Evolutionary conservation across 2,797 vertebrate genomes (phyloP).

Genomic region (Silurus aristotelis): DNA sequence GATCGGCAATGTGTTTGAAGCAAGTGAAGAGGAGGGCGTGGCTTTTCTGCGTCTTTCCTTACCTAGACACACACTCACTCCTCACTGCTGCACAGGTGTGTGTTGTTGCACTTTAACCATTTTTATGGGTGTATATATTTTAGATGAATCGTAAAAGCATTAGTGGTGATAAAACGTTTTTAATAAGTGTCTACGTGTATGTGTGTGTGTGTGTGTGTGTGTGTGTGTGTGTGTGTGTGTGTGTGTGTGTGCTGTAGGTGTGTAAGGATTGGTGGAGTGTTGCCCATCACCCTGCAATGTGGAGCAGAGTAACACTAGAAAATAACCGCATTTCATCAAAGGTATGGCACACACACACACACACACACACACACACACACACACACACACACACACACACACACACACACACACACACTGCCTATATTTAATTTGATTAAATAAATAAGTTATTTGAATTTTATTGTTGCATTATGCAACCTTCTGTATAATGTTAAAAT

Average conservation of each 20-base stretch:
- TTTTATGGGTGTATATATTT: background rate
- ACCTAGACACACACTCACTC: slow-evolving; percentile 82
- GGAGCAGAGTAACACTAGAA: slow-evolving; percentile 86
- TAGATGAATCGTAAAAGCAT: background rate
- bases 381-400: slow-evolving; percentile 1
- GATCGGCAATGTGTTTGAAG: slow-evolving; percentile 78
- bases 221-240: background rate
- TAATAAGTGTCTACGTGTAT: slow-evolving; percentile 4
- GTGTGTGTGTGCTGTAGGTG: slow-evolving; percentile 22
- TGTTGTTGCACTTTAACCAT: background rate
- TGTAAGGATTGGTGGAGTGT: slow-evolving; percentile 84
- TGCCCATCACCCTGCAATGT: slow-evolving; percentile 86
- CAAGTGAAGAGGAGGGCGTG: slow-evolving; percentile 83
- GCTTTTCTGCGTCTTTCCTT: slow-evolving; percentile 89
- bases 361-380: slow-evolving; percentile 25
- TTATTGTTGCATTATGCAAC: background rate
- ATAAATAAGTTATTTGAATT: background rate
- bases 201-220: slow-evolving; percentile 42
- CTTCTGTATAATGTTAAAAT: background rate
- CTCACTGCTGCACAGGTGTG: slow-evolving; percentile 84
- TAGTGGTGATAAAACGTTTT: background rate
- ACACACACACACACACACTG: background rate
- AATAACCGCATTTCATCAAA: slow-evolving; percentile 84
- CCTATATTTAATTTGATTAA: background rate
- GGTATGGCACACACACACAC: slow-evolving; percentile 63